Conservation (phyloP, 2,113 vertebrate genomes). For the Pollimyrus isidori region DNA sequence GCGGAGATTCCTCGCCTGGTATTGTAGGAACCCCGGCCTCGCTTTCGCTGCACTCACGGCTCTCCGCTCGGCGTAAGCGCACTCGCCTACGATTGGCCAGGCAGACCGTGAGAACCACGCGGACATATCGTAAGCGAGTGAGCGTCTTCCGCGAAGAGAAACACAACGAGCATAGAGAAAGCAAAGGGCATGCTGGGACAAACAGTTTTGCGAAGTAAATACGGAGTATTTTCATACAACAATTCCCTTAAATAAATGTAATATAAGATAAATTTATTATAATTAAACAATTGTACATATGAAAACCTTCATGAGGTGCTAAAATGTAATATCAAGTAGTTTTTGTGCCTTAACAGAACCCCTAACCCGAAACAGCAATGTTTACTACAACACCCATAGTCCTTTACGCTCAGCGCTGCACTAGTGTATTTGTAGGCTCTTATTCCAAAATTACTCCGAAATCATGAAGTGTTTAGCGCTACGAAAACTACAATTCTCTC, state of each 20-base stretch:
- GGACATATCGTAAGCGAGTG: conserved; percentile 30
- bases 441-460: not conserved
- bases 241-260: not conserved
- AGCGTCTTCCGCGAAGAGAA: not conserved
- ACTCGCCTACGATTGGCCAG: conserved; percentile 42
- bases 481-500: conserved; percentile 20
- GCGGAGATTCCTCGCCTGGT: conserved; percentile 72
- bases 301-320: not conserved
- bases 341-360: not conserved
- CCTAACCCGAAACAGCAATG: not conserved
- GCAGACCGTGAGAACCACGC: not conserved
- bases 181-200: conserved; percentile 9
- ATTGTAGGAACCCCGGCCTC: conserved; percentile 73
- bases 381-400: conserved; percentile 44
- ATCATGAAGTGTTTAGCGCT: not conserved
- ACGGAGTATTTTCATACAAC: not conserved
- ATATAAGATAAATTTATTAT: not conserved
- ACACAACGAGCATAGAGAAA: not conserved
- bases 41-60: conserved; percentile 46
- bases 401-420: conserved; percentile 13
- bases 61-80: not conserved
- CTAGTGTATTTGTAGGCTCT: conserved; percentile 46
- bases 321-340: not conserved
- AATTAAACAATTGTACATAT: not conserved
- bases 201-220: conserved; percentile 4